Conservation (phyloP, 2,113 vertebrate genomes). For the Leptocoma aspasia region DNA sequence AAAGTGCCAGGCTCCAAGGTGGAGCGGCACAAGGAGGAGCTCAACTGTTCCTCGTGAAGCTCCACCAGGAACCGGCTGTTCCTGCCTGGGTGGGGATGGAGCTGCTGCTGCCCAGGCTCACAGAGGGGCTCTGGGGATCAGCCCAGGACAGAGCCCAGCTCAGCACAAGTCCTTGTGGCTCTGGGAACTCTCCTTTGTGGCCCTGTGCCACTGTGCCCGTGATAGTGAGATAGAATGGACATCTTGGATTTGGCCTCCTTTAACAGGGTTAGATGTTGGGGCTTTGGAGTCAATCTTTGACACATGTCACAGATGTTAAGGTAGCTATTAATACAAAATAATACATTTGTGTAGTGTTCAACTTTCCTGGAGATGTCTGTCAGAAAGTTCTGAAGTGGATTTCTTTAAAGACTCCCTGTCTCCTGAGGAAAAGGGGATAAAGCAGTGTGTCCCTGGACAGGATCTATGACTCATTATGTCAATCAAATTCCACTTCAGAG, state of each 20-base stretch:
- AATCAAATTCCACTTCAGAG: slow-evolving; percentile 85
- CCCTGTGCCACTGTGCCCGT: not conserved
- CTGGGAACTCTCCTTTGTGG: not conserved
- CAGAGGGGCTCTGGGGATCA: not conserved
- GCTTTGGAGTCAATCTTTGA: slow-evolving; percentile 55
- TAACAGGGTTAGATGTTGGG: not conserved
- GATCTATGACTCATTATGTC: slow-evolving; percentile 88
- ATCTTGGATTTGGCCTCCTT: not conserved
- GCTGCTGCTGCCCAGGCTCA: not conserved
- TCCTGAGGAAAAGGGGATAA: slow-evolving; percentile 81
- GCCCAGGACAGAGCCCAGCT: not conserved
- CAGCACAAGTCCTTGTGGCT: not conserved
- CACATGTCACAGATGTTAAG: slow-evolving; percentile 58
- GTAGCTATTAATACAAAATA: slow-evolving; percentile 66
- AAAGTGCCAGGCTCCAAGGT: accelerated
- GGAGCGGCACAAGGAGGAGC: not conserved
- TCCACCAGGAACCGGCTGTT: accelerated
- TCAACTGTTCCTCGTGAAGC: accelerated
- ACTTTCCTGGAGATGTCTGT: slow-evolving; percentile 75
- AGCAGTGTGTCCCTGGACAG: slow-evolving; percentile 81
- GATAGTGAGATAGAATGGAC: not conserved
- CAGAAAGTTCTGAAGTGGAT: slow-evolving; percentile 81
- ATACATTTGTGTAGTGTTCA: slow-evolving; percentile 65
- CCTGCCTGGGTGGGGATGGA: not conserved
- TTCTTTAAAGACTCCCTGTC: slow-evolving; percentile 82